A percentile compares a stretch with the other conserved stretches of the same genome.
phyloP scores from a whole-genome alignment of 2,797 vertebrate genomes.

The Pseudochirops cupreus region DNA sequence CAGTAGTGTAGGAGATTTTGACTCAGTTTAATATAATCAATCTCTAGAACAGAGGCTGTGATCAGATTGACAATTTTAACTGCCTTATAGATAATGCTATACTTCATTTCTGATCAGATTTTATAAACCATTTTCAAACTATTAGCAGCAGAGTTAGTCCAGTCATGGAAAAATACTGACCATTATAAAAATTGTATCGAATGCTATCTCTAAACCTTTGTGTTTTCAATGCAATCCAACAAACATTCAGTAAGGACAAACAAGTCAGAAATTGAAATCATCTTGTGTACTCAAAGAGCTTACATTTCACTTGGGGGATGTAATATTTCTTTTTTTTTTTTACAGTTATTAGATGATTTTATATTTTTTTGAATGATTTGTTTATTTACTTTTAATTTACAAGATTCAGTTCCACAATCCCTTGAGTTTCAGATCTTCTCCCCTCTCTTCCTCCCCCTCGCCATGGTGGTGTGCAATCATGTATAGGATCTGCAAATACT shows the following conservation, averaged over 20 bases:
- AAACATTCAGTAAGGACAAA: neutral
- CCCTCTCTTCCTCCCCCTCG: no score
- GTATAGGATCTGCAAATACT: no score
- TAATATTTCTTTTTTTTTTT: no score
- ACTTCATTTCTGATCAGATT: neutral
- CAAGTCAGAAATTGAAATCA: neutral
- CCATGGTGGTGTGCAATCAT: no score
- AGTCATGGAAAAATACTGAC: constrained; percentile 9
- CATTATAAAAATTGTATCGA: neutral
- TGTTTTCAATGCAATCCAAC: neutral
- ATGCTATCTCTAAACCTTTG: neutral
- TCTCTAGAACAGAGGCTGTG: neutral
- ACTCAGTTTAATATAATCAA: neutral
- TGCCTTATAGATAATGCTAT: neutral
- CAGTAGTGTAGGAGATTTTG: neutral
- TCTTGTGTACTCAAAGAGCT: neutral
- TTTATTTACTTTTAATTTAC: no score
- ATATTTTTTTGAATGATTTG: no score
- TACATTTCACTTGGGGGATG: neutral
- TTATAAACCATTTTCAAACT: constrained; percentile 1
- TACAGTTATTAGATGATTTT: no score
- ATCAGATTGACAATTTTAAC: neutral
- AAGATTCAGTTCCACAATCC: no score
- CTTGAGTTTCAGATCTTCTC: no score
- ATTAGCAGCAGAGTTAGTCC: neutral